A percentile compares a stretch with the other conserved stretches of the same genome.
Evolutionary conservation across 2,888 invertebrate genomes (phyloP).

Genomic region (Phymatocera aterrima): DNA sequence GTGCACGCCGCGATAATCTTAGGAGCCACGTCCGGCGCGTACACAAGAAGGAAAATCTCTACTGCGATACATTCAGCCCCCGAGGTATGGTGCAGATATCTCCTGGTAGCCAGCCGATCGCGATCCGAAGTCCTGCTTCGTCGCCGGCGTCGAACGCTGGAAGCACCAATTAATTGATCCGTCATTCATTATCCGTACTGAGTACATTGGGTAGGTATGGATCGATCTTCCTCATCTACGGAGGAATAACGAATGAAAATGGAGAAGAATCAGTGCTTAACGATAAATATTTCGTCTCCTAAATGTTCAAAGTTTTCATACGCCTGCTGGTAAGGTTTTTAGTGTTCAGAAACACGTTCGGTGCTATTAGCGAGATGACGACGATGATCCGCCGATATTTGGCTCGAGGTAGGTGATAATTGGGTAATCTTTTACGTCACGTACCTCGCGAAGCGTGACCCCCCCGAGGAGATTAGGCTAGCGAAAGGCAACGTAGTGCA

Average conservation of each 20-base stretch:
- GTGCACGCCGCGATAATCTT: constrained; percentile 77
- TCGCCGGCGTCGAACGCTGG: constrained; percentile 66
- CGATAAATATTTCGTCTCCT: constrained; percentile 10
- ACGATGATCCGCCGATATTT: no score
- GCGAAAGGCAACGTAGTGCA: no score
- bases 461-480: no score
- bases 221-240: background rate
- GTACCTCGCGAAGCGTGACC: no score
- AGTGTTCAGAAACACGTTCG: background rate
- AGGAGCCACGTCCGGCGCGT: constrained; percentile 78
- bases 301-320: constrained; percentile 40
- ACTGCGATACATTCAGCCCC: constrained; percentile 78
- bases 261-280: background rate
- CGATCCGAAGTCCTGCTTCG: constrained; percentile 61
- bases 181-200: background rate
- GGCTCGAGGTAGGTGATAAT: no score
- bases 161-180: constrained; percentile 59
- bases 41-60: constrained; percentile 77
- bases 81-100: constrained; percentile 74
- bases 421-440: no score
- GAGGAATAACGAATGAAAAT: background rate
- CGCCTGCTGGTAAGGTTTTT: constrained; percentile 41
- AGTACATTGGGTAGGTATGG: background rate
- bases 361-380: constrained; percentile 23
- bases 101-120: constrained; percentile 57